Evolutionary conservation across 2,113 vertebrate species (phyloP).

Genomic region (Cryptotis parvus): DNA sequence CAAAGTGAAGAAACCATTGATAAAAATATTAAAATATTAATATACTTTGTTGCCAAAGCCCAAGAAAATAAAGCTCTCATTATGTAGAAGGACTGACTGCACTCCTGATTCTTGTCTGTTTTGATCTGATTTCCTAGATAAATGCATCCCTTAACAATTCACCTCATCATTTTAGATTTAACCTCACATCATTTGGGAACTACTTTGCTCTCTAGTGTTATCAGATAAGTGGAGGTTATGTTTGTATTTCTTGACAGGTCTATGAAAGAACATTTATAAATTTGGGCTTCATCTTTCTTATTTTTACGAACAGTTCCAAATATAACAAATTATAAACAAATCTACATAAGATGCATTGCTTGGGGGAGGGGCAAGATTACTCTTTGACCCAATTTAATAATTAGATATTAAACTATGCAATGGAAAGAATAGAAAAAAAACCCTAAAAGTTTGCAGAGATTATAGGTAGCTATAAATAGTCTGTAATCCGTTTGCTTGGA

Average conservation of each 20-base stretch:
- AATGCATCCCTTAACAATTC: constrained; percentile 32
- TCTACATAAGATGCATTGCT: constrained; percentile 40
- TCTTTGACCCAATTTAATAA: constrained; percentile 57
- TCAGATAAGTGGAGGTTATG: constrained; percentile 9
- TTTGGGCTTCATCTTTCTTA: constrained; percentile 48
- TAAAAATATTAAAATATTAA: constrained; percentile 25
- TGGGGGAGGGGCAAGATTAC: constrained; percentile 9
- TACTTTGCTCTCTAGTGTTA: neutral
- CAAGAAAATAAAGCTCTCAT: neutral
- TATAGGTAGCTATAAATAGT: constrained; percentile 50
- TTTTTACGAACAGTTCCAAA: constrained; percentile 58
- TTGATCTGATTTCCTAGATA: neutral
- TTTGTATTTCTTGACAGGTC: constrained; percentile 45
- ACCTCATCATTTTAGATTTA: constrained; percentile 35
- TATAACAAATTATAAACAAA: constrained; percentile 45
- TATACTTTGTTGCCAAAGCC: constrained; percentile 10
- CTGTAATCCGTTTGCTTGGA: constrained; percentile 43
- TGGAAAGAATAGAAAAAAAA: constrained; percentile 57
- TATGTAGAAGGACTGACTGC: constrained; percentile 1
- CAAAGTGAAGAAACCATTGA: constrained; percentile 42
- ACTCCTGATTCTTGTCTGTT: neutral
- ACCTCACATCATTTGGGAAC: constrained; percentile 18
- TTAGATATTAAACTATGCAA: constrained; percentile 56
- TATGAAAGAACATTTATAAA: constrained; percentile 48
- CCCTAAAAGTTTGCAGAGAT: constrained; percentile 37